Evolutionary conservation across 2,113 vertebrate species (phyloP), one percentile per base, ranked within the genome.

Genomic region (Amblyopsis rosae): DNA sequence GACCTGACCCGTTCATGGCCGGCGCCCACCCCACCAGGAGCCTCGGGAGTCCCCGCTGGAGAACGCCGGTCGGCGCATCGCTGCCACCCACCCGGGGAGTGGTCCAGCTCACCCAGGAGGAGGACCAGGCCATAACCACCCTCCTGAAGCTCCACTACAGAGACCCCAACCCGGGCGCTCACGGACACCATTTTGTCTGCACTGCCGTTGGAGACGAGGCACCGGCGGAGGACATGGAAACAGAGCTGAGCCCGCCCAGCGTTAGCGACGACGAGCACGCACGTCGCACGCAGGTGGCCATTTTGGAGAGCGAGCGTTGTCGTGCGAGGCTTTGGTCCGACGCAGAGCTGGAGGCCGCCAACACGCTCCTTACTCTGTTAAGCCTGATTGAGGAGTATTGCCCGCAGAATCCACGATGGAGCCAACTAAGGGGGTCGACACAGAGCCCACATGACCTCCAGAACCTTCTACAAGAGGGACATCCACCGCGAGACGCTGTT

Each of bases 41-140:
- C 16, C 76, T 91, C 65, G 89, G 90, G 47, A 65, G 71, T 10
- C 17, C 45, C 48, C 45, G 51, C 9, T 63, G 65, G 75, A 72
- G 10, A 9, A 45, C 19, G 15, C 33, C 33, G 8, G 4, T 46
- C 62, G 33, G 41, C 9, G n/a, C 4, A 16, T 0, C 7, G 0
- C 3, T 6, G 19, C 64, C 19, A 11, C 63, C 59, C 0, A 49
- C 4, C 5, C 56, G n/a, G 26, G 41, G 47, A 1, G 16, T 92
- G 45, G 2, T 92, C 60, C 74, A 89, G 81, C 80, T 92, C 0
- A 84, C 75, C n/a, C 51, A 59, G 60, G 86, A 88, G n/a, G 90
- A 91, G 73, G 88, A 91, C 59, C 79, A 87, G 77, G 83, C 80
- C 1, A 11, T 90, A 1, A 89, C 86, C 0, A 85, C 62, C 77